Evolutionary conservation across 2,888 invertebrate species (phyloP), one percentile per base, ranked within the genome.

Genomic region (Diachrysia chrysitis): DNA sequence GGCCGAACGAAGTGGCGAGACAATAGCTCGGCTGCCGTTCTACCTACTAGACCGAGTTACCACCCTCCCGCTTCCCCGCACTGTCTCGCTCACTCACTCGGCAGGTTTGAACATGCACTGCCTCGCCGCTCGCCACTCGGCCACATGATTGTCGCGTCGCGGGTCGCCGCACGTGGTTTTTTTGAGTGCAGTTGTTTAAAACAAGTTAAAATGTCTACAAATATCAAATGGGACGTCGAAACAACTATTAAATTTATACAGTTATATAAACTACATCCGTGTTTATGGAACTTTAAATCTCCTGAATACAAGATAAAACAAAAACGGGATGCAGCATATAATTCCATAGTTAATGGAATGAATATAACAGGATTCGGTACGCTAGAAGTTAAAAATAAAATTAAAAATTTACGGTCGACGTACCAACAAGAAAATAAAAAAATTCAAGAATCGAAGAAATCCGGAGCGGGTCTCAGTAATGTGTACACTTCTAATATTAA

Each of bases 401-500:
- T 60, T 10, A 60, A 60, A 35, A 60, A 60, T n/a, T 23, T 60
- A 53, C 32, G 60, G 66, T 68, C 72, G 35, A 75, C 75, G n/a
- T 69, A 71, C 69, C n/a, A 25, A 16, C 66, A 68, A 72, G 69
- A 71, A 68, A 48, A 46, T 25, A 57, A 66, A 61, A 66, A 66
- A 57, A 53, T 58, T 48, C 37, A 67, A 62, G 62, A 67, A 9
- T 67, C 68, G 21, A 75, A 69, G 35, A 72, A 72, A 69, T 72
- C 71, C 14, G 75, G 75, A 62, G 71, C 67, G 25, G 67, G 75
- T 17, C 65, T 70, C 37, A 62, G 32, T 62, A 69, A 69, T 71
- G 71, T 71, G 21, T 74, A 74, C 35, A 57, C n/a, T 53, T 66
- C 74, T 46, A 68, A 71, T 66, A 71, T 71, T 32, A 71, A 71